Conservation (phyloP, 2,888 invertebrate genomes). For the Diarsia rubi region DNA sequence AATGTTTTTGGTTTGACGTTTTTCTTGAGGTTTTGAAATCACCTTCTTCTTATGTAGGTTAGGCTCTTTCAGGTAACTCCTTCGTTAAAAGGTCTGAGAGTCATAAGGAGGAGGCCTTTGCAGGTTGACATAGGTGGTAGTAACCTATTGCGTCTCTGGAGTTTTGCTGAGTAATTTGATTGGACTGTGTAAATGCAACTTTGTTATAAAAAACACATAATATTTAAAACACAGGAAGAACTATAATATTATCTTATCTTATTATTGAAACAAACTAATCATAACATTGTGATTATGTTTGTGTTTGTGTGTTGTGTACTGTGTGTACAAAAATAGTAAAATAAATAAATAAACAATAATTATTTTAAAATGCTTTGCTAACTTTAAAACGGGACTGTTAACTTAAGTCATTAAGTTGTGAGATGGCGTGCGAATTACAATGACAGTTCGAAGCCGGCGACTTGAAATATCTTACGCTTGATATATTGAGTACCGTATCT, state of each 20-base stretch:
- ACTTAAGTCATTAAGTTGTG: constrained; percentile 17
- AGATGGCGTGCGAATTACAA: constrained; percentile 28
- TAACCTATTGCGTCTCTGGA: too few species aligned
- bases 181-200: not conserved
- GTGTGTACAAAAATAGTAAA: too few species aligned
- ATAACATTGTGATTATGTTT: too few species aligned
- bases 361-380: not conserved
- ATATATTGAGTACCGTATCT: constrained; percentile 41
- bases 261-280: constrained; percentile 17
- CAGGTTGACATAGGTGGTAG: not conserved
- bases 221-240: too few species aligned
- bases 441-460: constrained; percentile 23
- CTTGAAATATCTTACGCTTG: constrained; percentile 37
- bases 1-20: not conserved
- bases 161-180: too few species aligned
- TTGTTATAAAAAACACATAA: too few species aligned
- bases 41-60: too few species aligned
- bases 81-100: too few species aligned
- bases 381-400: not conserved
- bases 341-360: too few species aligned
- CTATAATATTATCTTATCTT: not conserved
- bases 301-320: too few species aligned
- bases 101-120: not conserved
- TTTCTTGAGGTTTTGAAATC: not conserved
- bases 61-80: too few species aligned